These are phyloP conservation scores for Oscheius sp. DNA, from an alignment of 2,888 invertebrate genomes.

Conservation along the genomic window DNA sequence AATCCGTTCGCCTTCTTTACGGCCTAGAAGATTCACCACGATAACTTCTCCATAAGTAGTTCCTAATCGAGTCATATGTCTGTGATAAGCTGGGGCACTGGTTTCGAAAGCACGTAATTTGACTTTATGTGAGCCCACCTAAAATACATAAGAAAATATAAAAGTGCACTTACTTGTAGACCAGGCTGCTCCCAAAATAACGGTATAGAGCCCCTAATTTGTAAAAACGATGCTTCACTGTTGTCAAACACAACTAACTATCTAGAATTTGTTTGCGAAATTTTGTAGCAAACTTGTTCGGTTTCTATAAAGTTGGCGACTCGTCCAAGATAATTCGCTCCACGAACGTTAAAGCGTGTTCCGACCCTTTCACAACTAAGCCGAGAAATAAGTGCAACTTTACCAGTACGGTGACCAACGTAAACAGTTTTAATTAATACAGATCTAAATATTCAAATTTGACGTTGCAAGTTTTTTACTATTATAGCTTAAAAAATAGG, in stretches of 20 bases:
- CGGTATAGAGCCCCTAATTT: constrained; percentile 94
- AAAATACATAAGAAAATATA: neutral
- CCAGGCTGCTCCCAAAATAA: constrained; percentile 99
- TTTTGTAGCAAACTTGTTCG: constrained; percentile 83
- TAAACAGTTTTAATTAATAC: constrained; percentile 98
- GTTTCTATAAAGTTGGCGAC: constrained; percentile 99
- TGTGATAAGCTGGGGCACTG: constrained; percentile 90
- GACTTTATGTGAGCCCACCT: constrained; percentile 96
- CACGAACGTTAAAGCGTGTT: constrained; percentile 95
- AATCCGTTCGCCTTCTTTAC: constrained; percentile 96
- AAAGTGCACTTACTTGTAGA: constrained; percentile 75
- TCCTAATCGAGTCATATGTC: constrained; percentile 78
- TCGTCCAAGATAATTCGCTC: constrained; percentile 98
- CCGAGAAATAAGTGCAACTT: constrained; percentile 93
- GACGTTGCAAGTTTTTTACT: neutral
- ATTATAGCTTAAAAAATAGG: neutral
- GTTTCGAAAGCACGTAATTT: constrained; percentile 93
- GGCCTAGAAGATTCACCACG: constrained; percentile 89
- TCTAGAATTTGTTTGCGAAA: constrained; percentile 31
- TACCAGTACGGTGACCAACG: constrained; percentile 91
- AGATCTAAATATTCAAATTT: constrained; percentile 40
- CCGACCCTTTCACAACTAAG: constrained; percentile 97
- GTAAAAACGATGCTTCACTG: constrained; percentile 87
- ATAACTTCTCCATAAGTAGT: constrained; percentile 91
- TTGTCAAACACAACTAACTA: constrained; percentile 79